A percentile compares a stretch with the other conserved stretches of the same genome.
Conservation (phyloP, 2,888 invertebrate genomes). For the Megaustenia siamemsis region DNA sequence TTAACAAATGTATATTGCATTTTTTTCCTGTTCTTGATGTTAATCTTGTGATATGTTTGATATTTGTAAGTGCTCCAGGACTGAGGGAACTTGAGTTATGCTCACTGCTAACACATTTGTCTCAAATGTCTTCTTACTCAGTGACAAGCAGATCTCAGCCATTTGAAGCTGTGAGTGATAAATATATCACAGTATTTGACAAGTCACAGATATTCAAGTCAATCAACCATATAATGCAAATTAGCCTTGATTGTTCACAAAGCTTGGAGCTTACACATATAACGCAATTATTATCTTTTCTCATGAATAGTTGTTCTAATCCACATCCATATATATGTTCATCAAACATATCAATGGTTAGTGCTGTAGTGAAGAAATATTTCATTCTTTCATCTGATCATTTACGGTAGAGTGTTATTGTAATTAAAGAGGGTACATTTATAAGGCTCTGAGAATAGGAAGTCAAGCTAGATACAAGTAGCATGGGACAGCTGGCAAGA, state of each 20-base stretch:
- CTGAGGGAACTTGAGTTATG: background rate
- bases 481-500: too few species aligned
- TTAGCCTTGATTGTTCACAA: background rate
- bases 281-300: background rate
- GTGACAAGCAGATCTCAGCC: slow-evolving; percentile 1
- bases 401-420: too few species aligned
- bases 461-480: too few species aligned
- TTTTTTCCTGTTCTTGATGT: background rate
- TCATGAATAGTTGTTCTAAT: background rate
- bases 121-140: background rate
- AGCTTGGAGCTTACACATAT: slow-evolving; percentile 3
- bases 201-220: background rate
- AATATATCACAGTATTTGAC: background rate
- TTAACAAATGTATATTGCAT: too few species aligned
- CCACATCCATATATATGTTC: too few species aligned
- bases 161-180: slow-evolving; percentile 21
- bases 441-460: too few species aligned
- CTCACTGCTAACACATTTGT: background rate
- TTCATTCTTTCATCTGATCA: too few species aligned
- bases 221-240: background rate
- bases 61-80: background rate
- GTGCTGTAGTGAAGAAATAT: too few species aligned
- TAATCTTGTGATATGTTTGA: background rate
- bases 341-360: too few species aligned
- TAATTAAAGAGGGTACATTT: too few species aligned